A percentile compares a stretch with the other conserved stretches of the same genome.
Evolutionary conservation across 2,797 vertebrate species (phyloP).

Genomic region (Lacerta bilineata): DNA sequence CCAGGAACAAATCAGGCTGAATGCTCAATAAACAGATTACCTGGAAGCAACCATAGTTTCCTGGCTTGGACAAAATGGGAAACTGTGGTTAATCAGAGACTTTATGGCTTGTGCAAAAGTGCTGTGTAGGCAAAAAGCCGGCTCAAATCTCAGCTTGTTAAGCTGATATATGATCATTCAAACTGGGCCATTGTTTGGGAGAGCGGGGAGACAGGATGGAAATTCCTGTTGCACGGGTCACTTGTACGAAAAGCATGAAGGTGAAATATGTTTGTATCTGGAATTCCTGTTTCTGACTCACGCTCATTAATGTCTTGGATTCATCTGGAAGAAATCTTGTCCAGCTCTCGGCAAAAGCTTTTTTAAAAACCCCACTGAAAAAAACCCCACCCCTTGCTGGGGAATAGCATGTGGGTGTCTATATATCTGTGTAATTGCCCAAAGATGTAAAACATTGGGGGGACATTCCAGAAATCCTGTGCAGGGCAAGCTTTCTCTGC

Average conservation of each 20-base stretch:
- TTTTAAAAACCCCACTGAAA: neutral
- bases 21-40: too few relatives aligned
- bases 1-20: too few relatives aligned
- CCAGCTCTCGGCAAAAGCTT: neutral
- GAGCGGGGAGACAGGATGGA: neutral
- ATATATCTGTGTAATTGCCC: neutral
- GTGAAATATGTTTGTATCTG: conserved; percentile 31
- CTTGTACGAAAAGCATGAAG: conserved; percentile 11
- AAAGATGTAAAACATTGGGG: conserved; percentile 27
- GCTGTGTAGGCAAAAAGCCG: neutral
- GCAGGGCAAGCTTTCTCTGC: conserved; percentile 17
- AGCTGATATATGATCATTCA: neutral
- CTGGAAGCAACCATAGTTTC: neutral
- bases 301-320: conserved; percentile 4
- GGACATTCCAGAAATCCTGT: neutral
- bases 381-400: too few relatives aligned
- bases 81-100: neutral
- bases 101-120: neutral
- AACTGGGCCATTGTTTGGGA: neutral
- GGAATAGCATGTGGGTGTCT: neutral
- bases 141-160: neutral
- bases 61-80: neutral
- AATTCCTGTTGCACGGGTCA: neutral
- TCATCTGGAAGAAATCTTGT: conserved; percentile 45
- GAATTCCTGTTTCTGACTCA: conserved; percentile 42